A percentile compares a stretch with the other conserved stretches of the same genome.
phyloP scores from a whole-genome alignment of 2,113 vertebrate genomes.

The Seriola aureovittata region DNA sequence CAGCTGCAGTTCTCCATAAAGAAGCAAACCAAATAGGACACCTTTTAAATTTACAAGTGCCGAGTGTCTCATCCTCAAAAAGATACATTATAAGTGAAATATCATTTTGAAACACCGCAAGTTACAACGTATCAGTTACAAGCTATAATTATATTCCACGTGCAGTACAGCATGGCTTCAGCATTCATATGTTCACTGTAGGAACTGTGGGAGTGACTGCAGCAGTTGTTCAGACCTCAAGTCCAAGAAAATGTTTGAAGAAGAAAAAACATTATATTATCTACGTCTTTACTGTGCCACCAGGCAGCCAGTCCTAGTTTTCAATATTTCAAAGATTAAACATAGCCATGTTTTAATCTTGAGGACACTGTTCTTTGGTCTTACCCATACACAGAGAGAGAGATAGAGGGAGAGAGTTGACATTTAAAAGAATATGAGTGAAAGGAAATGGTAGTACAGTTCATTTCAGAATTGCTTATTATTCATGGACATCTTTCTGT shows the following conservation, averaged over 20 bases:
- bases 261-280: background rate
- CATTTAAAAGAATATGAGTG: constrained; percentile 60
- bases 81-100: background rate
- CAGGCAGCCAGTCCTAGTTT: constrained; percentile 5
- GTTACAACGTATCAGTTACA: background rate
- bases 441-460: constrained; percentile 41
- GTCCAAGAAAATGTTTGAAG: background rate
- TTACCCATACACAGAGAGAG: background rate
- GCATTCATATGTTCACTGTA: background rate
- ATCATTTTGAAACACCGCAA: background rate
- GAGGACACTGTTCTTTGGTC: background rate
- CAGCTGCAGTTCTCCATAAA: background rate
- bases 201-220: background rate
- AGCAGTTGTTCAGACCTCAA: background rate
- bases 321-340: constrained; percentile 24
- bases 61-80: background rate
- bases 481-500: constrained; percentile 24
- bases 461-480: constrained; percentile 36
- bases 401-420: constrained; percentile 11
- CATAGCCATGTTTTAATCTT: constrained; percentile 1
- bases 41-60: background rate
- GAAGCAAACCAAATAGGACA: background rate
- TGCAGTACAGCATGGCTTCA: background rate
- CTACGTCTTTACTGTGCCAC: background rate
- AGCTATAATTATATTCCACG: background rate